Evolutionary conservation across 2,888 invertebrate genomes (phyloP), one percentile per base, ranked within the genome.

Genomic region (Anthrax anthrax): DNA sequence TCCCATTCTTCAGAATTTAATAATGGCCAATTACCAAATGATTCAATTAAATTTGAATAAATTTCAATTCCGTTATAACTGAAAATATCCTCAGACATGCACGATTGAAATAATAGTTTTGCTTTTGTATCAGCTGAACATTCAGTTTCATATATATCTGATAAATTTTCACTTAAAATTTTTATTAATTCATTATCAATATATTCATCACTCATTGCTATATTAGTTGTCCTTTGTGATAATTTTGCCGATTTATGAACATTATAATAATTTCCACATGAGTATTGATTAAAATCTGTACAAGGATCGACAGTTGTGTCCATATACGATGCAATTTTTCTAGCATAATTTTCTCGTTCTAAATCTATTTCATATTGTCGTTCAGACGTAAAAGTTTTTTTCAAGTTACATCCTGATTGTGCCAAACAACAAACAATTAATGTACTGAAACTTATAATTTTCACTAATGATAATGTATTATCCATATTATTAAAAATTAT

Each of bases 221-320:
- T 17, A 14, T n/a, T 37, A 10, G 36, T n/a, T 16, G 19, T 9
- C 10, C 23, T 19, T 4, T 18, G 37, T 18, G 16, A 5, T 8
- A 18, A 13, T 8, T 37, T 37, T 37, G 23, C 37, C 14, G n/a
- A 19, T 12, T n/a, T 37, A 3, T 27, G 37, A n/a, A 43, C 37
- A 37, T 43, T 43, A 29, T 37, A 43, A 6, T 43, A 42, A n/a
- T 42, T 42, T 1, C 42, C 42, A 34, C 42, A 42, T 5, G 42
- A 18, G 34, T 42, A 42, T 18, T 42, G 32, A 18, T 42, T 32
- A 9, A 42, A 42, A 18, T 42, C 42, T 13, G 32, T 34, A 19
- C 42, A 42, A 2, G 42, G 42, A 19, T 42, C 42, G 1, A 42
- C 18, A 18, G 14, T 42, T 3, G 5, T 42, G 13, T 42, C 34